Conservation (phyloP, 2,888 invertebrate species). For the Meandrusa payeni region DNA sequence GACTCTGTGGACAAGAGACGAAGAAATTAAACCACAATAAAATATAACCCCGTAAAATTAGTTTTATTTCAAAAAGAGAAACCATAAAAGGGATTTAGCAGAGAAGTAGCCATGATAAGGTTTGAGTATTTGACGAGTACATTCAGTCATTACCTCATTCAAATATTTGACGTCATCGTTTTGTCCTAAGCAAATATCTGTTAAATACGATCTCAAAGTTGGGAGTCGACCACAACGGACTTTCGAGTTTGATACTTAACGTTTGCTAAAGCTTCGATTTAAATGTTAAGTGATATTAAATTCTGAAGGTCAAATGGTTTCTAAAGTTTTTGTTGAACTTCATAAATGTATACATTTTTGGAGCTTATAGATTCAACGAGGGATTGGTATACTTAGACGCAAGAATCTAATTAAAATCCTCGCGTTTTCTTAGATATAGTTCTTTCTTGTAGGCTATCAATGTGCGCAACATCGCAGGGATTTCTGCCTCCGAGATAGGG, state of each 20-base stretch:
- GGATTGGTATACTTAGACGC: too few species aligned
- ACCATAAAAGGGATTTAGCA: not conserved
- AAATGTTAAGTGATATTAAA: constrained; percentile 19
- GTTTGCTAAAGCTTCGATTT: constrained; percentile 13
- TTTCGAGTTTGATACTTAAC: constrained; percentile 14
- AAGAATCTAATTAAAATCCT: too few species aligned
- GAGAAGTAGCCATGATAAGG: constrained; percentile 8
- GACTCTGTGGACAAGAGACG: too few species aligned
- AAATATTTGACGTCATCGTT: constrained; percentile 58
- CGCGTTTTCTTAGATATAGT: too few species aligned
- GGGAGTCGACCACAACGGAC: constrained; percentile 18
- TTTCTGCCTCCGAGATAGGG: too few species aligned
- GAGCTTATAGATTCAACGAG: too few species aligned
- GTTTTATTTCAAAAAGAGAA: not conserved
- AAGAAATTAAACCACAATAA: too few species aligned
- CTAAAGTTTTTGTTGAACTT: not conserved
- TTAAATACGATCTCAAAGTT: constrained; percentile 29
- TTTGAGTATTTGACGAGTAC: constrained; percentile 18
- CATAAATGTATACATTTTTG: too few species aligned
- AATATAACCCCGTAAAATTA: too few species aligned
- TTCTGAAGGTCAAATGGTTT: constrained; percentile 9
- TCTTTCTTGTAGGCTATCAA: too few species aligned
- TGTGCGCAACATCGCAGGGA: too few species aligned
- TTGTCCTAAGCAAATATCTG: constrained; percentile 35
- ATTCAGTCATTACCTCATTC: constrained; percentile 54